Evolutionary conservation across 2,797 vertebrate genomes (phyloP).

Genomic region (Crenichthys baileyi): DNA sequence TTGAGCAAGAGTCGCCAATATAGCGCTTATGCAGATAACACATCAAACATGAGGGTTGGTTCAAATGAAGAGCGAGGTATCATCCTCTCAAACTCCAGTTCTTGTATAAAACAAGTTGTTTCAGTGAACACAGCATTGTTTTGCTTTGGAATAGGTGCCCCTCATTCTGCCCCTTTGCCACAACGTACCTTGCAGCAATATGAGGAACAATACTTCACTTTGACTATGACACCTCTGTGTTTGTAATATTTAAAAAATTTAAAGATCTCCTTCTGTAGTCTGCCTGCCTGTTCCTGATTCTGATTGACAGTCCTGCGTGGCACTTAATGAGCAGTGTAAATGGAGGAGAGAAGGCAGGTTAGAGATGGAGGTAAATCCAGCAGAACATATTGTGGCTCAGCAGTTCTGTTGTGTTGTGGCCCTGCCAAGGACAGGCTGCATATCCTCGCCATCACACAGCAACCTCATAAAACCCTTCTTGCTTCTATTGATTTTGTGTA

Average conservation of each 20-base stretch:
- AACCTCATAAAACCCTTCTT: conserved; percentile 52
- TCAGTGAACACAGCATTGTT: background rate
- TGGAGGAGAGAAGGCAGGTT: conserved; percentile 11
- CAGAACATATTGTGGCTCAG: conserved; percentile 62
- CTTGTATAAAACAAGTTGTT: background rate
- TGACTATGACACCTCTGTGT: conserved; percentile 33
- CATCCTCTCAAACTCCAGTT: background rate
- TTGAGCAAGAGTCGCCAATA: background rate
- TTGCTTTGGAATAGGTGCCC: background rate
- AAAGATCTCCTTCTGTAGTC: conserved; percentile 21
- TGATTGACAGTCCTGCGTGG: conserved; percentile 57
- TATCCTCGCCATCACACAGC: conserved; percentile 34
- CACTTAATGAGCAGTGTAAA: conserved; percentile 50
- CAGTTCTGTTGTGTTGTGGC: conserved; percentile 52
- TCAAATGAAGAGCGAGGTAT: background rate
- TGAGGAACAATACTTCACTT: conserved; percentile 44
- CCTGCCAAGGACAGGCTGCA: conserved; percentile 59
- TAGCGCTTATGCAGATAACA: background rate
- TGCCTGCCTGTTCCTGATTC: conserved; percentile 39
- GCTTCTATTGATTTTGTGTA: conserved; percentile 48
- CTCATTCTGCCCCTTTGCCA: background rate
- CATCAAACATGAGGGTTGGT: background rate
- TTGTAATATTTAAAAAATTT: background rate
- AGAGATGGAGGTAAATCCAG: conserved; percentile 47
- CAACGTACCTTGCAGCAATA: conserved; percentile 17